Conservation (phyloP, 2,113 vertebrate genomes). For the Phyllopteryx taeniolatus region DNA sequence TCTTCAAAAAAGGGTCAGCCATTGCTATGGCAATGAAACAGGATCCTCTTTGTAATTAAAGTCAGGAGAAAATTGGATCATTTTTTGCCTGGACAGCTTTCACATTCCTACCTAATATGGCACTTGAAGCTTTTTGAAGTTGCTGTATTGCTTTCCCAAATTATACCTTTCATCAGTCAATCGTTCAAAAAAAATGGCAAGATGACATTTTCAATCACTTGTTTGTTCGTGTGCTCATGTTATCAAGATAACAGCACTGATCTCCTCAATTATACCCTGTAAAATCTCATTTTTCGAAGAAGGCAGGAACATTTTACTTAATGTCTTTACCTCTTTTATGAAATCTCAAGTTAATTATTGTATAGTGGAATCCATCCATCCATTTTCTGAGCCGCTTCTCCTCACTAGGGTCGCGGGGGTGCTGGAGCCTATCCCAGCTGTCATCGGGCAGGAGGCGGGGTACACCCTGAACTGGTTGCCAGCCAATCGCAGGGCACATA, state of each 20-base stretch:
- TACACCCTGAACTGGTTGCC: no score
- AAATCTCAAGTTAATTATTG: conserved; percentile 17
- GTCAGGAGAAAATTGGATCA: conserved; percentile 73
- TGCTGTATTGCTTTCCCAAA: conserved; percentile 63
- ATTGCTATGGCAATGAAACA: conserved; percentile 66
- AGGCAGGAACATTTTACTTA: conserved; percentile 36
- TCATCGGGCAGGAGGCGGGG: no score
- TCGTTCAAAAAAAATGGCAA: conserved; percentile 56
- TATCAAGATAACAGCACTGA: conserved; percentile 56
- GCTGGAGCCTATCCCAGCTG: no score
- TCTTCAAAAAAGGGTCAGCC: conserved; percentile 64
- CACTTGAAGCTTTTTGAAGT: conserved; percentile 66
- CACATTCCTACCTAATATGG: conserved; percentile 73
- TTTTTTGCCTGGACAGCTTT: conserved; percentile 73
- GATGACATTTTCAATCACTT: conserved; percentile 49
- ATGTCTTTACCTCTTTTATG: conserved; percentile 30
- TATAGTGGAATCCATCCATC: neutral
- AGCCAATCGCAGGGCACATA: no score
- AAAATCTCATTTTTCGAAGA: conserved; percentile 34
- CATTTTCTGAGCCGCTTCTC: no score
- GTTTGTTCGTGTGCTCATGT: conserved; percentile 27
- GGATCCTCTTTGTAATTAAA: conserved; percentile 75
- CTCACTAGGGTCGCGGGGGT: no score
- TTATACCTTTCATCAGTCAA: conserved; percentile 75
- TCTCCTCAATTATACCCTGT: conserved; percentile 21